Conservation (phyloP, 2,888 invertebrate genomes). For the Epistrophella euchroma region DNA sequence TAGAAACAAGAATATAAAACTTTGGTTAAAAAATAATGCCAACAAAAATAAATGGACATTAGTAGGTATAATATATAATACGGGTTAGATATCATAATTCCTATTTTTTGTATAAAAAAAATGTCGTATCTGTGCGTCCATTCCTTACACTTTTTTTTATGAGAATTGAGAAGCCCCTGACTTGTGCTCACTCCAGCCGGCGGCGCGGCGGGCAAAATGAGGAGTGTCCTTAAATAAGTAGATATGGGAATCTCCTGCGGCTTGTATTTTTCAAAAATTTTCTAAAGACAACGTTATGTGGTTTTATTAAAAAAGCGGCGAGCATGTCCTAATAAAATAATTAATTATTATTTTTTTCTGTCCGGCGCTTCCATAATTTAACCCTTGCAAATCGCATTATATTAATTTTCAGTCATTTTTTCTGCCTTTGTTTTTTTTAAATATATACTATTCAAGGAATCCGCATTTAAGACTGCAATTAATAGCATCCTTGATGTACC, state of each 20-base stretch:
- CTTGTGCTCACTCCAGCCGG: conserved; percentile 35
- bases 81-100: conserved; percentile 69
- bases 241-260: conserved; percentile 65
- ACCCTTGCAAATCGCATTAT: conserved; percentile 65
- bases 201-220: conserved; percentile 34
- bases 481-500: conserved; percentile 8
- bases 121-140: conserved; percentile 52
- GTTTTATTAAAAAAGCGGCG: conserved; percentile 44
- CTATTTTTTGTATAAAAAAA: conserved; percentile 23
- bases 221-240: conserved; percentile 63
- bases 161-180: conserved; percentile 40
- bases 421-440: conserved; percentile 15
- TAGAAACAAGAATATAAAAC: conserved; percentile 65
- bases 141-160: conserved; percentile 26
- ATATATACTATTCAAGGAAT: conserved; percentile 49
- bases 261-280: conserved; percentile 31
- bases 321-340: conserved; percentile 50
- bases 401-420: conserved; percentile 36
- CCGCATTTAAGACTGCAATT: conserved; percentile 53
- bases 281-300: conserved; percentile 55
- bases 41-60: conserved; percentile 66
- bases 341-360: conserved; percentile 35
- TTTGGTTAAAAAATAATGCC: conserved; percentile 59
- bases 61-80: conserved; percentile 63
- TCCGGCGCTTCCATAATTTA: conserved; percentile 31